phyloP scores from a whole-genome alignment of 2,113 vertebrate species.

The Pygoscelis adeliae region DNA sequence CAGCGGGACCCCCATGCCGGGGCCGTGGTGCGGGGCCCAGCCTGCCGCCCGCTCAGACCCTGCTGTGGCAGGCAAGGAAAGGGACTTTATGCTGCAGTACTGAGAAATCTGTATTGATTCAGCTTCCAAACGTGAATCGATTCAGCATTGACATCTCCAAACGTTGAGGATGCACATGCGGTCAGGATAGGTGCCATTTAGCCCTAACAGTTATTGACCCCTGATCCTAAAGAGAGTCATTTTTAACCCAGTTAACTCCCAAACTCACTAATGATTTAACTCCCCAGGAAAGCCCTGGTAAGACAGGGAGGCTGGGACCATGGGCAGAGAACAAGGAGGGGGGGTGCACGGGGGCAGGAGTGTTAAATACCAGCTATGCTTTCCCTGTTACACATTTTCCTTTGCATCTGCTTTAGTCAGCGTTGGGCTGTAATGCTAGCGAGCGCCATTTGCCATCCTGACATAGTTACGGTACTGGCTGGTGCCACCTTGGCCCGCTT shows the following conservation, averaged over 20 bases:
- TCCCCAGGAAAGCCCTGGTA: background rate
- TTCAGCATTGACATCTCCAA: background rate
- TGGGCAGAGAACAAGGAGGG: background rate
- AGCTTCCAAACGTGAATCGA: background rate
- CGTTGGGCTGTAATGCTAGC: background rate
- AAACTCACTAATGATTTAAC: background rate
- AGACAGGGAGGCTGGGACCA: background rate
- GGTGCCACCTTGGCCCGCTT: background rate
- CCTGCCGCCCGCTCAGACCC: accelerated
- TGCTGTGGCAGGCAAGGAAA: background rate
- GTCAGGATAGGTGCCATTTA: background rate
- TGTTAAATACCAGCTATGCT: background rate
- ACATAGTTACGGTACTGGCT: accelerated
- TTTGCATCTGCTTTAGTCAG: background rate
- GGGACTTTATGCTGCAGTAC: background rate
- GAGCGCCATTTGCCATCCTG: background rate
- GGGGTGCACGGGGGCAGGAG: background rate
- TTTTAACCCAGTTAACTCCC: background rate
- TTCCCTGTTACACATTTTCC: background rate
- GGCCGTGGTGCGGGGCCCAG: background rate
- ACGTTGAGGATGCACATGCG: accelerated
- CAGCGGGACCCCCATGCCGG: accelerated
- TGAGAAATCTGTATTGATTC: background rate
- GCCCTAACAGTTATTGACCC: background rate
- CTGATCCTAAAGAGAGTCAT: background rate